Conservation (phyloP, 1,140 invertebrate genomes). For the Chironomus striatipennis region DNA sequence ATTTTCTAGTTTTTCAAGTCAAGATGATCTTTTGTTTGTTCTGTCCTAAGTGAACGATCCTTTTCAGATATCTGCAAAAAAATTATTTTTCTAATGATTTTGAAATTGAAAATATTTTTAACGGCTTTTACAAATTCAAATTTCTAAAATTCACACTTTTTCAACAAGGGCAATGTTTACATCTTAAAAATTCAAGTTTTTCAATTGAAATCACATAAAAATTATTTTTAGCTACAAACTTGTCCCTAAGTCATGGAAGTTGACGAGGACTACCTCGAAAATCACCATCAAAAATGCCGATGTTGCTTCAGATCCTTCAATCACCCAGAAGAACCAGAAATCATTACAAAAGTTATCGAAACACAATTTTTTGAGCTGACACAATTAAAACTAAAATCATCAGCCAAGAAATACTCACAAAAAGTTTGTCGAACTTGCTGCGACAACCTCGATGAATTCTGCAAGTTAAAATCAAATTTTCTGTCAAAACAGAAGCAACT, state of each 20-base stretch:
- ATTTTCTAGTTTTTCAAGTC: no score
- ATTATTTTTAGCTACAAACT: no score
- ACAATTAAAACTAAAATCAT: neutral
- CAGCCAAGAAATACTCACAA: neutral
- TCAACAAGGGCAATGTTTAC: no score
- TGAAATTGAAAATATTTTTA: no score
- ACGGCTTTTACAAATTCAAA: no score
- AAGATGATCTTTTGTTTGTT: no score
- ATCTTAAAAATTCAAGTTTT: no score
- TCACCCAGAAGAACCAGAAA: neutral
- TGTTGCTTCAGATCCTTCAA: neutral
- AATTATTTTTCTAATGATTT: no score
- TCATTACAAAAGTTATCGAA: neutral
- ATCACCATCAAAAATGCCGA: neutral
- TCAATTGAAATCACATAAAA: no score
- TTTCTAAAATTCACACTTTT: no score
- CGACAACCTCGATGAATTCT: neutral
- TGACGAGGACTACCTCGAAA: neutral
- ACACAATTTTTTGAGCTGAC: neutral
- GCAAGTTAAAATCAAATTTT: neutral
- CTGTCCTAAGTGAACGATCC: no score
- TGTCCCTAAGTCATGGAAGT: neutral
- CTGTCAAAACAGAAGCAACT: neutral
- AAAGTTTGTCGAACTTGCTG: neutral
- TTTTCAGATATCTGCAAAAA: no score